Evolutionary conservation across 2,888 invertebrate species (phyloP).

Genomic region (Sphaerophoria taeniata): DNA sequence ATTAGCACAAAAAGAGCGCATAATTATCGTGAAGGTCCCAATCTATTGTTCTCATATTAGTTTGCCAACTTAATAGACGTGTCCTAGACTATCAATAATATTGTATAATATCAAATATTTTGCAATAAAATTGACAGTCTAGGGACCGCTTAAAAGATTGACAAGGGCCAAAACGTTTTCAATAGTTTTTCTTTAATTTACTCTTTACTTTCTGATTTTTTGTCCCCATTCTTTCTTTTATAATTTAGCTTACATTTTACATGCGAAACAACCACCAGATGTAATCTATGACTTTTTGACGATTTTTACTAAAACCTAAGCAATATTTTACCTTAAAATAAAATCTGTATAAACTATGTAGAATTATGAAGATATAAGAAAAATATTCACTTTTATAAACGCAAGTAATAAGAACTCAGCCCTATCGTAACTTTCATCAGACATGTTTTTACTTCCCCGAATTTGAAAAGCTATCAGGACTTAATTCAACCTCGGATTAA

Average conservation of each 20-base stretch:
- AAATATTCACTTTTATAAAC: constrained; percentile 57
- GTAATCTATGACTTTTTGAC: constrained; percentile 54
- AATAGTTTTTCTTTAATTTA: not conserved
- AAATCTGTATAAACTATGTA: constrained; percentile 28
- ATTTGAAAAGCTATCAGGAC: too few relatives aligned
- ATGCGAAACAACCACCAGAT: constrained; percentile 66
- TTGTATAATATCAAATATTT: too few relatives aligned
- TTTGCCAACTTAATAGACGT: too few relatives aligned
- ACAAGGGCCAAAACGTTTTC: too few relatives aligned
- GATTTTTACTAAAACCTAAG: constrained; percentile 46
- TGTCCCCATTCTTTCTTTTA: not conserved
- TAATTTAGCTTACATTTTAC: constrained; percentile 31
- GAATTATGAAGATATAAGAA: not conserved
- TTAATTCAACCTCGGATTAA: too few relatives aligned
- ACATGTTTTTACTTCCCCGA: too few relatives aligned
- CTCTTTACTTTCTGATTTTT: not conserved
- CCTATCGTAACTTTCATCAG: not conserved
- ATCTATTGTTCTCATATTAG: too few relatives aligned
- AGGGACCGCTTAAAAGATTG: too few relatives aligned
- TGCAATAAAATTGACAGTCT: too few relatives aligned
- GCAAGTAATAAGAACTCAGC: constrained; percentile 46
- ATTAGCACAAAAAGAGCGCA: too few relatives aligned
- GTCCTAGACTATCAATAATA: too few relatives aligned
- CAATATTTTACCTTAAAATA: constrained; percentile 39
- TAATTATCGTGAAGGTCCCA: too few relatives aligned